Conservation (phyloP, 2,888 invertebrate species). For the Drosophila quinaria region DNA sequence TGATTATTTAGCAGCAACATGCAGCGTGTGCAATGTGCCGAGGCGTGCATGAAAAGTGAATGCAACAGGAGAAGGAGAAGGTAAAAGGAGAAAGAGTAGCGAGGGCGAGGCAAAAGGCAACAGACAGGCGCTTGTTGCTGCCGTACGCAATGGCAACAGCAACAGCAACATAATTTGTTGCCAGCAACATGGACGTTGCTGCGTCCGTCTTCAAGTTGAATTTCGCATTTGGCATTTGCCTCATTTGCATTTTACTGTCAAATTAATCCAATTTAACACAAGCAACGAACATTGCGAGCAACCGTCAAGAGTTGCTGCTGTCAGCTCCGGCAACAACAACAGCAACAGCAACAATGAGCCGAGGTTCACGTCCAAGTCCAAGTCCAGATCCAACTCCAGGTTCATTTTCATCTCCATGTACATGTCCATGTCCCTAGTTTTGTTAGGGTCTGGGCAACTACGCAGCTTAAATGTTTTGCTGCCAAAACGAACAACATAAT, state of each 20-base stretch:
- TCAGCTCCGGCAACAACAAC: not conserved
- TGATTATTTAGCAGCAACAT: conserved; percentile 74
- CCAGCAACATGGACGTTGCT: conserved; percentile 64
- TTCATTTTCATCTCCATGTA: not conserved
- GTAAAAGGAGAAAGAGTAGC: not conserved
- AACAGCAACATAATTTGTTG: conserved; percentile 71
- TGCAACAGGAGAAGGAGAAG: not conserved
- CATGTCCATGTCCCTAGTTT: not conserved
- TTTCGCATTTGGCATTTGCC: conserved; percentile 76
- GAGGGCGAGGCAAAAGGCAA: conserved; percentile 1
- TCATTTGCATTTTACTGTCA: conserved; percentile 82
- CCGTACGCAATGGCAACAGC: conserved; percentile 26
- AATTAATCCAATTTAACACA: conserved; percentile 81
- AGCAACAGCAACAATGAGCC: not conserved
- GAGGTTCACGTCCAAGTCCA: not conserved
- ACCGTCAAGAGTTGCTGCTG: conserved; percentile 25
- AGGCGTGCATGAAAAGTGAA: conserved; percentile 48
- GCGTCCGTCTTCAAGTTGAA: conserved; percentile 61
- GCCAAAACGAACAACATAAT: conserved; percentile 82
- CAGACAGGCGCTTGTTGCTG: conserved; percentile 28
- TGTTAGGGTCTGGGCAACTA: conserved; percentile 41
- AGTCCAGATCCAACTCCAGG: not conserved
- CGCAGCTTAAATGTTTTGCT: conserved; percentile 78
- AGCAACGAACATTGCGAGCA: conserved; percentile 33
- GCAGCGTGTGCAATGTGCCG: conserved; percentile 43